A percentile compares a stretch with the other conserved stretches of the same genome.
Evolutionary conservation across 2,888 invertebrate genomes (phyloP).

Genomic region (Cheilosia grossa): DNA sequence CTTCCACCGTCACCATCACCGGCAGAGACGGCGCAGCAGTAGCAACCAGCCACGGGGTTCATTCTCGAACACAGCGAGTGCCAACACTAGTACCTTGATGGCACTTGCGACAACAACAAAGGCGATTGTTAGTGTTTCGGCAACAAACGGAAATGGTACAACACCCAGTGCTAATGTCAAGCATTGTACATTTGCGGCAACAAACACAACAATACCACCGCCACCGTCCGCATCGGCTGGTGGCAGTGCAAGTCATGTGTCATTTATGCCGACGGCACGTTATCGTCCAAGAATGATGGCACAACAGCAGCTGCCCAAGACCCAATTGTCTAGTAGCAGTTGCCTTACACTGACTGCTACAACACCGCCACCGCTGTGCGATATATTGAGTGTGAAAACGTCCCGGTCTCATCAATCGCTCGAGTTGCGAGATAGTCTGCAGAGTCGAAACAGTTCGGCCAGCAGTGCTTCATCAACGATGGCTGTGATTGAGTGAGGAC

Average conservation of each 20-base stretch:
- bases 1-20: constrained; percentile 82
- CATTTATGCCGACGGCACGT: constrained; percentile 76
- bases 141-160: constrained; percentile 52
- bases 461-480: constrained; percentile 65
- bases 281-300: constrained; percentile 47
- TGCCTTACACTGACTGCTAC: constrained; percentile 71
- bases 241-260: constrained; percentile 76
- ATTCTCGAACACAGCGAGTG: constrained; percentile 73
- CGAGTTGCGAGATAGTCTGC: constrained; percentile 63
- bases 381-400: constrained; percentile 58
- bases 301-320: constrained; percentile 53
- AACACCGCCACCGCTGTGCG: constrained; percentile 76
- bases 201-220: constrained; percentile 79
- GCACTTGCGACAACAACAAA: constrained; percentile 76
- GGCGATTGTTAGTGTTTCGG: constrained; percentile 51
- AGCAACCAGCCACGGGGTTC: constrained; percentile 78
- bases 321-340: constrained; percentile 60
- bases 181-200: constrained; percentile 81
- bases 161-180: constrained; percentile 75
- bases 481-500: constrained; percentile 58
- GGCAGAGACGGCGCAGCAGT: constrained; percentile 80
- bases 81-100: constrained; percentile 73
- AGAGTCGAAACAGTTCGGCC: constrained; percentile 59
- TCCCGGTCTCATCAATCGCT: constrained; percentile 70
- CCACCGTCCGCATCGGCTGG: constrained; percentile 60